Percentiles rank a stretch among this genome's conserved stretches.
phyloP scores from a whole-genome alignment of 2,113 vertebrate genomes.

The Austrofundulus limnaeus region DNA sequence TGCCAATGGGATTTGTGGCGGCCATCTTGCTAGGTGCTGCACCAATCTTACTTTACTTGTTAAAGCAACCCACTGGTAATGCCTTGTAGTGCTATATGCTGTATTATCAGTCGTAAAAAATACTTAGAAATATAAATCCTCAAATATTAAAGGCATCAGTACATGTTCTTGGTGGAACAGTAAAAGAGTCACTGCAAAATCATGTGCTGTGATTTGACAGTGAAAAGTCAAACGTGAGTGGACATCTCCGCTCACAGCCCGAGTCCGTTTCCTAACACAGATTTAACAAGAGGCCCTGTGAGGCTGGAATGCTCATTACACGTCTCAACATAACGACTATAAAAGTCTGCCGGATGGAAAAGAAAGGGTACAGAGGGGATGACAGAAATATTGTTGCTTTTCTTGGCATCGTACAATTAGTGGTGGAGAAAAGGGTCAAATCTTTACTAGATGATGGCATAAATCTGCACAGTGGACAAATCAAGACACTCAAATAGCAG shows the following conservation, averaged over 20 bases:
- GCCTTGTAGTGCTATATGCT: no score
- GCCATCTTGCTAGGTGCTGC: no score
- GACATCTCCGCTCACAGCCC: constrained; percentile 25
- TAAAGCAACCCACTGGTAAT: no score
- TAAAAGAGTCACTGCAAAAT: background rate
- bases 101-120: no score
- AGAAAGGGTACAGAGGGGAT: background rate
- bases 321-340: constrained; percentile 14
- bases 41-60: no score
- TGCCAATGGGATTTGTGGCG: no score
- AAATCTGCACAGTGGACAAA: background rate
- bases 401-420: constrained; percentile 9
- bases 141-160: background rate
- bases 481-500: no score
- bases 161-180: background rate
- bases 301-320: constrained; percentile 36
- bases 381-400: constrained; percentile 4
- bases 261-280: constrained; percentile 34
- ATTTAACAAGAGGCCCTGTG: constrained; percentile 35
- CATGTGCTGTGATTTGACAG: constrained; percentile 2
- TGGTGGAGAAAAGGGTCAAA: background rate
- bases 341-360: constrained; percentile 18
- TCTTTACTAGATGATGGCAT: constrained; percentile 5
- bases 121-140: no score
- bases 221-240: constrained; percentile 16